phyloP scores from a whole-genome alignment of 2,113 vertebrate genomes.

The Chloropsis cyanopogon region DNA sequence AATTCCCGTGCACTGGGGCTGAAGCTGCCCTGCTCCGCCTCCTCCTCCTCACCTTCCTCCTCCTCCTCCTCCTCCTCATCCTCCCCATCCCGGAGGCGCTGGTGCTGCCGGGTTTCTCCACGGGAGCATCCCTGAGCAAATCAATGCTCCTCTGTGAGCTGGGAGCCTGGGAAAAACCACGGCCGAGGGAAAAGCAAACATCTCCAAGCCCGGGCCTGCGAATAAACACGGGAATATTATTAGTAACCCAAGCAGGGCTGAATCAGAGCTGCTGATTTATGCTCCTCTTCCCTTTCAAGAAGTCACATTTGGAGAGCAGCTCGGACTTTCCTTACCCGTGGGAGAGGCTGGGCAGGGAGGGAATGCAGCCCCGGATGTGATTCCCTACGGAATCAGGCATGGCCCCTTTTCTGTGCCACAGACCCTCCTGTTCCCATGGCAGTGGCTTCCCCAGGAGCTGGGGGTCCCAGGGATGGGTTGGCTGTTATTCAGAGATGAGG shows the following conservation, averaged over 20 bases:
- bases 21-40: not conserved
- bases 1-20: not conserved
- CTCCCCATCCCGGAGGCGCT: not conserved
- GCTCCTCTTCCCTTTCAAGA: slow-evolving; percentile 36
- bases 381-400: not conserved
- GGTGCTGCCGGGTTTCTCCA: not conserved
- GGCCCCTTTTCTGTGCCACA: not conserved
- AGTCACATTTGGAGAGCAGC: not conserved
- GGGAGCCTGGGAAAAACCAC: slow-evolving; percentile 71
- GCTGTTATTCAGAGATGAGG: fast-evolving
- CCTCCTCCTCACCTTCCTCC: not conserved
- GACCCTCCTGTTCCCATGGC: not conserved
- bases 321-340: slow-evolving; percentile 15
- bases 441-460: not conserved
- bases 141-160: not conserved
- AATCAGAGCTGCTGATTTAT: slow-evolving; percentile 65
- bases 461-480: no score
- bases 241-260: slow-evolving; percentile 59
- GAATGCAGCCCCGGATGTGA: not conserved
- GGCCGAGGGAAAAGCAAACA: slow-evolving; percentile 68
- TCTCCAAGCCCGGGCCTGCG: slow-evolving; percentile 13
- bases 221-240: slow-evolving; percentile 72
- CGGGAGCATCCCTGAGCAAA: slow-evolving; percentile 25
- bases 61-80: not conserved
- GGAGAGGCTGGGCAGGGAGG: not conserved